Evolutionary conservation across 1,140 invertebrate species (phyloP), one percentile per base, ranked within the genome.

Genomic region (Drosophila orena): DNA sequence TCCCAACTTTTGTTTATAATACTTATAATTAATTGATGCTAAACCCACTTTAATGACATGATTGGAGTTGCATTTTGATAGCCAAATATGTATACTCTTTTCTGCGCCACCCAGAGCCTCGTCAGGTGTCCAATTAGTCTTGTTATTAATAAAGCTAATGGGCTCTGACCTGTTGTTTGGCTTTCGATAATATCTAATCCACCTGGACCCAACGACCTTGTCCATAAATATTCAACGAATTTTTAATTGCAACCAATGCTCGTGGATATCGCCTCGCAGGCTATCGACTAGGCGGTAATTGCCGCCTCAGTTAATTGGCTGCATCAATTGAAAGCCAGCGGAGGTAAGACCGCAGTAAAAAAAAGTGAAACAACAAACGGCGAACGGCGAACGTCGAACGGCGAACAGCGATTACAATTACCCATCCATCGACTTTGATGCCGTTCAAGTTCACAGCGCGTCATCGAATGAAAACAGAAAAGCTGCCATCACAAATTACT

Each of bases 261-360:
- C 65, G 15, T 52, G 24, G 58, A 46, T 60, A 70, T 34, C 46
- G 40, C 42, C 12, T 44, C 35, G 61, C 15, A 35, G 37, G n/a
- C 42, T 53, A 52, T 57, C 58, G 43, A 50, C 53, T 60, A 30
- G 17, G 20, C 43, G 42, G 46, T 55, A 78, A 71, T 78, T 78
- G 49, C 55, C 53, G 54, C 46, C 53, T 53, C 65, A 71, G 58
- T 72, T 78, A 78, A 78, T 78, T 78, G 75, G 62, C 74, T 55
- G 58, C 74, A 71, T 77, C 75, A 78, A 78, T 77, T 78, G 66
- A 77, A 77, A 58, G 57, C 76, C 77, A 72, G 72, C 72, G 59
- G 66, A 58, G 73, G 49, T 40, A 55, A 44, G 43, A 49, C 46
- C 58, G 60, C 72, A 61, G 22, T 56, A 72, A 43, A 43, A 77